Evolutionary conservation across 2,113 vertebrate genomes (phyloP).

Genomic region (Desmodus rotundus): DNA sequence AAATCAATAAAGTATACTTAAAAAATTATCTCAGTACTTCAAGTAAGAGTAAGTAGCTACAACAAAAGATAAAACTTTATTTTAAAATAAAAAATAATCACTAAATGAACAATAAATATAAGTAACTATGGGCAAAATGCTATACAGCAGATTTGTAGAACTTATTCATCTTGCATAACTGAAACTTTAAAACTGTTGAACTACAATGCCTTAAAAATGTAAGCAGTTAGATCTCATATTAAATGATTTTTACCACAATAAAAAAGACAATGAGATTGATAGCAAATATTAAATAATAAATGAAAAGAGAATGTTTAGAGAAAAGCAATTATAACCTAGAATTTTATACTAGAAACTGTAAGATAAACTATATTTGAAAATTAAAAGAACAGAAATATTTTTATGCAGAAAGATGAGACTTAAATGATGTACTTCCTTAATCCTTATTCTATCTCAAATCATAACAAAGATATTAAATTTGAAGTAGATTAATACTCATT

Average conservation of each 20-base stretch:
- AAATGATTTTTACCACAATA: background rate
- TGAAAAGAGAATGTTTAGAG: background rate
- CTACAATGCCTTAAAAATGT: background rate
- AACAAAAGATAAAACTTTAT: background rate
- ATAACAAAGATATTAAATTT: background rate
- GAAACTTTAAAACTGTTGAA: background rate
- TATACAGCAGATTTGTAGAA: background rate
- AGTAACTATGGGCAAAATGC: background rate
- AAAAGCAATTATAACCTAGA: background rate
- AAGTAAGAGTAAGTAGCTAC: background rate
- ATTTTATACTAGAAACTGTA: background rate
- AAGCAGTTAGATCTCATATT: background rate
- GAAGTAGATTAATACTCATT: background rate
- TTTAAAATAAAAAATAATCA: background rate
- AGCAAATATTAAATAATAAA: background rate
- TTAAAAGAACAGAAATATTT: background rate
- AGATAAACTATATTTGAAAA: background rate
- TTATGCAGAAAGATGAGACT: background rate
- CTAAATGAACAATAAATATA: background rate
- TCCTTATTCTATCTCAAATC: background rate
- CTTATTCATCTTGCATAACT: background rate
- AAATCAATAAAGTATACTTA: too few species aligned
- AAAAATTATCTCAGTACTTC: background rate
- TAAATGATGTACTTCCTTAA: background rate
- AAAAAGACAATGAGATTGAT: background rate